Base-by-base conservation (phyloP, 2,888 invertebrate genomes). In the Chaitophorus viminalis region DNA sequence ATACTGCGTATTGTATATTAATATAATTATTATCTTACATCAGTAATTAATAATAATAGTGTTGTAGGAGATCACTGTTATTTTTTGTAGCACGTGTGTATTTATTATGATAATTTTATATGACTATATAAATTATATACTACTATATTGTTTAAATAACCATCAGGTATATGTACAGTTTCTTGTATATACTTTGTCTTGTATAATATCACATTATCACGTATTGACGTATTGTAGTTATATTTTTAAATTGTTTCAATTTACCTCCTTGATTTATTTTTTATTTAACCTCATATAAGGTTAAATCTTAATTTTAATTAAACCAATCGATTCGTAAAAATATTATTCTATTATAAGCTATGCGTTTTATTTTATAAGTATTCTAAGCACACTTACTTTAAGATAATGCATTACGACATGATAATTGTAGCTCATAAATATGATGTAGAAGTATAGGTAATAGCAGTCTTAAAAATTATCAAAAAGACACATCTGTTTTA, bases 31-130 rank as follows among this genome's bases (percentile, higher is more conserved):
- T 39, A 84, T 84, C 65, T 84, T 39, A 31, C 65, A 84, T 84
- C 76, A 76, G 84, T 75, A 68, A 76, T 84, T 84, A 76, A 84
- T 76, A 76, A 39, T 65, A 54, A 54, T 84, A 76, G 29, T 18
- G 25, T 33, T 21, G 36, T 76, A 25, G 18, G 36, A 14, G 29
- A 84, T 39, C 60, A 21, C 33, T 74, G 54, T 14, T 36, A 5
- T 14, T 74, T 25, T 60, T 18, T n/a, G 36, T 84, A 75, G 39
- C 75, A 29, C 65, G 75, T 84, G 83, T 84, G 75, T 39, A 36
- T 70, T 78, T 46, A 68, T 68, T 39, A 29, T 29, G 39, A 81
- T 39, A 31, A 39, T 70, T 81, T 29, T 29, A 31, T 68, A 39
- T 4, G 29, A 36, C n/a, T n/a, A 79, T 65, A 29, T 9, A 29